phyloP scores from a whole-genome alignment of 2,113 vertebrate species.

The Mobula hypostoma region DNA sequence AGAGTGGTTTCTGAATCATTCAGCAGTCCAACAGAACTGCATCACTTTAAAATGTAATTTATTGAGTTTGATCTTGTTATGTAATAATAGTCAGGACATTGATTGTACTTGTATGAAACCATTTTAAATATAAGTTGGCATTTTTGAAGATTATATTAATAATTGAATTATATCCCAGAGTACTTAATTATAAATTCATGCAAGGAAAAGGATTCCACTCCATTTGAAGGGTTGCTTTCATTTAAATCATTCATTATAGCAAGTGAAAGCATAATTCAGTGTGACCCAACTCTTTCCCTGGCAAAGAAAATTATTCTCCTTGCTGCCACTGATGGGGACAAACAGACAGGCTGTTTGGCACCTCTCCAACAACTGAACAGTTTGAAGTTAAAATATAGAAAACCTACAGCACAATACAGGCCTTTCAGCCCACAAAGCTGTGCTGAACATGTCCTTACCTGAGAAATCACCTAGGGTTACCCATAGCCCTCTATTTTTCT shows the following conservation, averaged over 20 bases:
- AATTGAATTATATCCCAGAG: background rate
- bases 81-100: background rate
- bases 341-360: background rate
- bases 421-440: too few species aligned
- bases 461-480: too few species aligned
- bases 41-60: background rate
- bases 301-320: background rate
- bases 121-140: background rate
- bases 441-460: too few species aligned
- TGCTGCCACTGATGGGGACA: background rate
- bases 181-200: background rate
- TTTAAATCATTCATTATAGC: background rate
- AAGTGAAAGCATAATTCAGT: background rate
- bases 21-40: background rate
- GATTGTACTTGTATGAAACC: background rate
- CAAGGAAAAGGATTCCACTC: background rate
- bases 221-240: too few species aligned
- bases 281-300: background rate
- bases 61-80: background rate
- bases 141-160: background rate
- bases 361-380: too few species aligned
- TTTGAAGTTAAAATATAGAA: too few species aligned
- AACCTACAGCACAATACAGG: too few species aligned
- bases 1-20: background rate
- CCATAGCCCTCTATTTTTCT: too few species aligned